These are phyloP conservation scores for Petrocephalus zakoni DNA, from an alignment of 2,113 vertebrate genomes.

Conservation along the genomic window DNA sequence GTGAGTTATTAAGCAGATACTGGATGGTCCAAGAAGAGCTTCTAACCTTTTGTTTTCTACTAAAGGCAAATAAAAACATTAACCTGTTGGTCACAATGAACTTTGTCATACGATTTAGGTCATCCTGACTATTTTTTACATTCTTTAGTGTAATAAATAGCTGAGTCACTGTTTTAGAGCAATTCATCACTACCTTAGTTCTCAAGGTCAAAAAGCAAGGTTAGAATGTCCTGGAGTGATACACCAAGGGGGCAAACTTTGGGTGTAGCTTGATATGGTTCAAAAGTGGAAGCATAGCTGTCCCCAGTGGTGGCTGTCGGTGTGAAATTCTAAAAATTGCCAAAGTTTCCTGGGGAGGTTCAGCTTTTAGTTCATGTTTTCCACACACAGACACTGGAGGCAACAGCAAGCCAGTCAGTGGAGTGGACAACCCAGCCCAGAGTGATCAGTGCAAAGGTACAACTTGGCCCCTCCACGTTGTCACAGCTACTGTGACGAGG, in stretches of 20 bases:
- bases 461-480: background rate
- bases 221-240: background rate
- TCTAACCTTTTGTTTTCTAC: background rate
- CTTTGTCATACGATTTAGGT: background rate
- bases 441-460: background rate
- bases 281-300: background rate
- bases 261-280: background rate
- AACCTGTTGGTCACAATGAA: background rate
- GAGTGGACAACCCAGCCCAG: background rate
- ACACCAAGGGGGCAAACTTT: background rate
- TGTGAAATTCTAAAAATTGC: background rate
- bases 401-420: background rate
- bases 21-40: background rate
- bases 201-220: background rate
- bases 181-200: background rate
- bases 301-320: background rate
- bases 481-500: background rate
- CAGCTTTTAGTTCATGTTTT: background rate
- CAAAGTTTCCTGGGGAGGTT: background rate
- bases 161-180: background rate
- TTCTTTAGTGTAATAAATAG: background rate
- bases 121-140: background rate
- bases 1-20: background rate
- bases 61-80: background rate
- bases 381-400: background rate